phyloP scores from a whole-genome alignment of 2,113 vertebrate genomes.

The Meles meles region DNA sequence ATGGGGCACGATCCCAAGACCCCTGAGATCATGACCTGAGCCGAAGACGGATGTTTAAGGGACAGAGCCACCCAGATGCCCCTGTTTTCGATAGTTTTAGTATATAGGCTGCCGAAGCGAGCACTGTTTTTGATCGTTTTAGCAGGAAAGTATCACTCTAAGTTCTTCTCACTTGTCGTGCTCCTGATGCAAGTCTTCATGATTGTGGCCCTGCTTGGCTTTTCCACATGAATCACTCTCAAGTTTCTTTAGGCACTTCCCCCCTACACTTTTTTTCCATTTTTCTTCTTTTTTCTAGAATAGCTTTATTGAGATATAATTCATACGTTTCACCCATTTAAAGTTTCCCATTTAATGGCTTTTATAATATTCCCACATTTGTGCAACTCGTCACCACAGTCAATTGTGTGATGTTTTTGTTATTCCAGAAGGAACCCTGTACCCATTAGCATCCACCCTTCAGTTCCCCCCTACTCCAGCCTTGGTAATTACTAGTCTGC shows the following conservation, averaged over 20 bases:
- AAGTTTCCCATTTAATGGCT: not conserved
- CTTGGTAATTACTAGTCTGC: not conserved
- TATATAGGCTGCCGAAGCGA: too few relatives aligned
- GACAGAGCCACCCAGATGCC: not conserved
- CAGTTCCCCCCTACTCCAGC: not conserved
- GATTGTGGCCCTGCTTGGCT: not conserved
- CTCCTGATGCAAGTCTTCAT: not conserved
- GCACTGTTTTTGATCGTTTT: not conserved
- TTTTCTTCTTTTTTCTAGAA: not conserved
- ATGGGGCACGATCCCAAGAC: not conserved
- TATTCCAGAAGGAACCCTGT: not conserved
- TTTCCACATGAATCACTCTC: not conserved
- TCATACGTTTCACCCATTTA: not conserved
- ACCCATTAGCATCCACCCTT: not conserved
- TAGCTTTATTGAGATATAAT: not conserved
- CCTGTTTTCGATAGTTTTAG: not conserved
- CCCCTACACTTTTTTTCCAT: not conserved
- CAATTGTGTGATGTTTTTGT: not conserved
- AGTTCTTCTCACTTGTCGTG: rapidly evolving
- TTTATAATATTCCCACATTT: not conserved
- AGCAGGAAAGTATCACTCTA: rapidly evolving
- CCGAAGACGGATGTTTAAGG: too few relatives aligned
- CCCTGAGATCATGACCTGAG: not conserved
- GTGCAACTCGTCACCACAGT: not conserved
- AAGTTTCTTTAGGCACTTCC: not conserved